phyloP scores from a whole-genome alignment of 1,140 invertebrate genomes.

The Anastrepha ludens region DNA sequence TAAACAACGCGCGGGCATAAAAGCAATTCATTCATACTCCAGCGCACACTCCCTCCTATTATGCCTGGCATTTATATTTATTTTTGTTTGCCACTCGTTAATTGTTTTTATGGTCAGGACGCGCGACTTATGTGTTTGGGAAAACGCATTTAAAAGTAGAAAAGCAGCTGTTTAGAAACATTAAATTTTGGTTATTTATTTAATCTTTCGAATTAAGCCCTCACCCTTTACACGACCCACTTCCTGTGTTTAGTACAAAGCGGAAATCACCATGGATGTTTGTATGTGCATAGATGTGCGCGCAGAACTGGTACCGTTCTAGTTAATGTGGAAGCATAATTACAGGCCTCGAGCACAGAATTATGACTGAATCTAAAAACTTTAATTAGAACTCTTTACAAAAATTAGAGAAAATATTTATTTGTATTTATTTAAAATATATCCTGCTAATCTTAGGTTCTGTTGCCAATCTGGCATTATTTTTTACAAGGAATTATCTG shows the following conservation, averaged over 20 bases:
- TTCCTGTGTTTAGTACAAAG: not conserved
- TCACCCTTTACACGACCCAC: not conserved
- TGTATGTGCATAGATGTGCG: too few species aligned
- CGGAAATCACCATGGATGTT: too few species aligned
- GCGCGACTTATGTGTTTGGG: not conserved
- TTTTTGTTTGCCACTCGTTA: constrained; percentile 27
- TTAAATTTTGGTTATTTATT: constrained; percentile 11
- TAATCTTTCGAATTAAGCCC: not conserved
- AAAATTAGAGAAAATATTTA: too few species aligned
- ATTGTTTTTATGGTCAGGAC: constrained; percentile 40
- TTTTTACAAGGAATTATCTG: too few species aligned
- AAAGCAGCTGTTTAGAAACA: not conserved
- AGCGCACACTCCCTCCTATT: not conserved
- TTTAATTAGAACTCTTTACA: too few species aligned
- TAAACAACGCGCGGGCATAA: constrained; percentile 2
- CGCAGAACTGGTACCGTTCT: too few species aligned
- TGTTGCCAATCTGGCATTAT: too few species aligned
- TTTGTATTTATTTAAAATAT: too few species aligned
- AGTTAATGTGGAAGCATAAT: too few species aligned
- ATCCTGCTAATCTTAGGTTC: too few species aligned
- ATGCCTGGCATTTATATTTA: not conserved
- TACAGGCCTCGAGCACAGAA: too few species aligned
- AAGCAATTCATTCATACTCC: not conserved
- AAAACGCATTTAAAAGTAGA: not conserved
- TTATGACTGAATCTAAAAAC: too few species aligned